Evolutionary conservation across 2,888 invertebrate species (phyloP), one percentile per base, ranked within the genome.

Genomic region (Drosophila mercatorum): DNA sequence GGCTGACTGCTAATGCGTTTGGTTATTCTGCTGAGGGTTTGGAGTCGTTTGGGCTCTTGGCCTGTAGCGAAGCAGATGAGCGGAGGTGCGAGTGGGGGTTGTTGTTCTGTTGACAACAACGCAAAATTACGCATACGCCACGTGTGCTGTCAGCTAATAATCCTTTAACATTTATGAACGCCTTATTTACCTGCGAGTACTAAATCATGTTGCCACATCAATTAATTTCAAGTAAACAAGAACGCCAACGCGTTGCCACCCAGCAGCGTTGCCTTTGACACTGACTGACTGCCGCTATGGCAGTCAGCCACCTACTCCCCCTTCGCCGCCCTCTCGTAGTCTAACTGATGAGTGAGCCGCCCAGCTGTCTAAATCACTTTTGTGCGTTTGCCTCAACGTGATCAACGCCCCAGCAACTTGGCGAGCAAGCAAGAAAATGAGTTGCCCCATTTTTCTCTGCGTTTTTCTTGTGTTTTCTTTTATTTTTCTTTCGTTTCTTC

Each of bases 181-280:
- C 87, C 86, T 81, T 80, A 83, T 83, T 87, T 85, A 85, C 83
- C 83, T 83, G 81, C 75, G 81, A 83, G 86, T 82, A 86, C 87
- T 86, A 86, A 86, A 86, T 86, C 86, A 86, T 87, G 87, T 86
- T 87, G 85, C 86, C 87, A 87, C 87, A 86, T 86, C 87, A 86
- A 86, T 86, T 86, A 86, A 87, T 86, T 87, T 83, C 67, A 85
- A 85, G 80, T 85, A 78, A 86, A 83, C 78, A 80, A 85, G 75
- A 61, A 65, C 66, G 64, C 65, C 67, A 17, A 49, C 49, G 61
- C 68, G 57, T 74, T 62, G 67, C 69, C 81, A 80, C 72, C 64
- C 69, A 59, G 38, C 66, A 59, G 38, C 66, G 66, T 56, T 65
- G 59, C 70, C 47, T 41, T 43, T 67, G 67, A 67, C 67, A 64